Evolutionary conservation across 2,888 invertebrate species (phyloP).

Genomic region (Bhutanitis thaidina): DNA sequence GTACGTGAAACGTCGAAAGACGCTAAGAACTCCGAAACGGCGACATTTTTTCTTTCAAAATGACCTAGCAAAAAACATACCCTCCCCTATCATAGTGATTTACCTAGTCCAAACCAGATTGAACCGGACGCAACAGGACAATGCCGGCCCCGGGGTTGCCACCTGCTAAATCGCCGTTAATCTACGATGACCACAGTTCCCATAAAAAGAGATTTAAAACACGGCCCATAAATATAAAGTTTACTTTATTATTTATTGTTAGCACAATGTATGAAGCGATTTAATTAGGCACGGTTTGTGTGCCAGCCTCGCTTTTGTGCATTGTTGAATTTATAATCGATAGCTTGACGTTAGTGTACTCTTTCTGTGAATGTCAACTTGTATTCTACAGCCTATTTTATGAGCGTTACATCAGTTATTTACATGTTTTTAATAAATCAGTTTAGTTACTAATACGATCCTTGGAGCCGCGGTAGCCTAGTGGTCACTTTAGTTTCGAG

Average conservation of each 20-base stretch:
- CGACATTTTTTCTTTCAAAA: conserved; percentile 22
- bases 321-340: neutral
- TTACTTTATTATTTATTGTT: conserved; percentile 34
- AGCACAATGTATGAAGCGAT: conserved; percentile 37
- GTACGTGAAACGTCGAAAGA: neutral
- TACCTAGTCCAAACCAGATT: conserved; percentile 28
- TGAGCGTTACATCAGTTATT: too few species aligned
- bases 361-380: too few species aligned
- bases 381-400: too few species aligned
- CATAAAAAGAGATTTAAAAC: conserved; percentile 73
- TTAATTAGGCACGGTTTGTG: conserved; percentile 39
- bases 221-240: conserved; percentile 39
- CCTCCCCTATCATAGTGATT: conserved; percentile 31
- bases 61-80: conserved; percentile 47
- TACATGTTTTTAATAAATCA: too few species aligned
- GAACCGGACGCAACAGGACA: conserved; percentile 23
- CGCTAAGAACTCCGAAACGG: neutral
- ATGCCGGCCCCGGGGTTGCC: conserved; percentile 34
- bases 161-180: conserved; percentile 63
- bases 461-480: too few species aligned
- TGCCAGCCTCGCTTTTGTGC: conserved; percentile 4
- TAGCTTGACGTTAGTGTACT: neutral
- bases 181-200: conserved; percentile 68
- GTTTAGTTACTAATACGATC: too few species aligned
- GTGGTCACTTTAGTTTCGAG: too few species aligned